Evolutionary conservation across 2,113 vertebrate genomes (phyloP).

Genomic region (Heterocephalus glaber): DNA sequence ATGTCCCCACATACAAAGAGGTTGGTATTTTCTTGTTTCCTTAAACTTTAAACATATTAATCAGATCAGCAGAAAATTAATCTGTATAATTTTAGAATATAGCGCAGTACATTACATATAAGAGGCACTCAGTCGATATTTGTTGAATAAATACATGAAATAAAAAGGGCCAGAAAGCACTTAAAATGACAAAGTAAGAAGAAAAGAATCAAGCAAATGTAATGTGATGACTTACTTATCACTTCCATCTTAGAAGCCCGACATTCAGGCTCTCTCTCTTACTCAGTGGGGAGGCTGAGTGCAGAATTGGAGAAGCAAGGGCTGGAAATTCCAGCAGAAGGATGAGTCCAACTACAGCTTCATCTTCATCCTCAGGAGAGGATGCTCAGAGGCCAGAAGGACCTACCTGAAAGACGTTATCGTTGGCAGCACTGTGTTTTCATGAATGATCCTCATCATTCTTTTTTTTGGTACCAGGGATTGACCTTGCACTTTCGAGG

Average conservation of each 20-base stretch:
- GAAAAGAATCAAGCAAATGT: slow-evolving; percentile 15
- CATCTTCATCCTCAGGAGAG: background rate
- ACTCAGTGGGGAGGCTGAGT: background rate
- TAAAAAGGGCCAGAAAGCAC: background rate
- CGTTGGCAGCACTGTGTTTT: background rate
- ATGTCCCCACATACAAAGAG: background rate
- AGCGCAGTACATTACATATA: background rate
- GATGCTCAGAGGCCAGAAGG: background rate
- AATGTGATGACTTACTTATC: slow-evolving; percentile 34
- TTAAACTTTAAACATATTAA: slow-evolving; percentile 38
- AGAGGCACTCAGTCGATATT: background rate
- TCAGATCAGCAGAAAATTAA: slow-evolving; percentile 42
- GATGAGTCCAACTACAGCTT: background rate
- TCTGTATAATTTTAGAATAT: slow-evolving; percentile 11
- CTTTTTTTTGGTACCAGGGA: too few relatives aligned
- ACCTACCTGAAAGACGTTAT: background rate
- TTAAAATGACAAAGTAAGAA: slow-evolving; percentile 1
- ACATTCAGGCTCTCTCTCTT: background rate
- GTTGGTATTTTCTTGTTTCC: background rate
- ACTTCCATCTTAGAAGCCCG: slow-evolving; percentile 26
- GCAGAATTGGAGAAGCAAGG: background rate
- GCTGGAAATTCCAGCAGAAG: background rate
- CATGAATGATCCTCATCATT: background rate
- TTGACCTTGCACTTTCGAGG: too few relatives aligned
- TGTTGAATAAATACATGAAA: slow-evolving; percentile 41